Evolutionary conservation across 2,888 invertebrate species (phyloP).

Genomic region (Ennomos fuscantarius): DNA sequence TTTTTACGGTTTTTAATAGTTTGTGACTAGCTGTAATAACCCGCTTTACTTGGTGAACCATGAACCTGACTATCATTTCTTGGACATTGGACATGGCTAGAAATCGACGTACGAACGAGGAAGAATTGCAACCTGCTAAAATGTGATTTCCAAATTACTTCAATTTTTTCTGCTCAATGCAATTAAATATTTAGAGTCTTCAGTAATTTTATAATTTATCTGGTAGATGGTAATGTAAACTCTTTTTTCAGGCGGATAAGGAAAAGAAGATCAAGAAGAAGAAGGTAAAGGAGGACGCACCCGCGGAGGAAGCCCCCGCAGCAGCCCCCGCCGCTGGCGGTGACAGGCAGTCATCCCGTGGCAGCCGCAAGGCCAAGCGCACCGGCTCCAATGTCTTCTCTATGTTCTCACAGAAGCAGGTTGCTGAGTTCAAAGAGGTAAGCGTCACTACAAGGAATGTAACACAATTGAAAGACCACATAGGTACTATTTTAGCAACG

Average conservation of each 20-base stretch:
- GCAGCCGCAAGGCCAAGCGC: constrained; percentile 93
- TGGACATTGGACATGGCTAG: no score
- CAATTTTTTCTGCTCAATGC: background rate
- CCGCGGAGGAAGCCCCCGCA: constrained; percentile 88
- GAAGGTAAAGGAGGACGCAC: constrained; percentile 89
- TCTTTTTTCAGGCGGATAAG: constrained; percentile 91
- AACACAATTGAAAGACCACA: no score
- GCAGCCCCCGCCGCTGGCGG: constrained; percentile 87
- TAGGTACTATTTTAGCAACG: no score
- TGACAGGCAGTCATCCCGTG: constrained; percentile 91
- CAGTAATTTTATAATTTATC: constrained; percentile 5
- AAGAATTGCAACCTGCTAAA: background rate
- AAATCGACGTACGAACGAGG: no score
- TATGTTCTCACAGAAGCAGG: constrained; percentile 98
- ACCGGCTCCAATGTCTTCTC: constrained; percentile 98
- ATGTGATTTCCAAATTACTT: background rate
- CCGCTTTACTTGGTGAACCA: background rate
- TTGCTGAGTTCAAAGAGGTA: constrained; percentile 98
- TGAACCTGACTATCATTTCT: no score
- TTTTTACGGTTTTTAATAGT: no score
- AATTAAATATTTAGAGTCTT: background rate
- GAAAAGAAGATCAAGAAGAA: constrained; percentile 97
- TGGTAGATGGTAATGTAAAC: background rate
- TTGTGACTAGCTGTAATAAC: no score
- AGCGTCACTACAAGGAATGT: constrained; percentile 41